Evolutionary conservation across 2,797 vertebrate species (phyloP), one percentile per base, ranked within the genome.

Genomic region (Pipistrellus pygmaeus): DNA sequence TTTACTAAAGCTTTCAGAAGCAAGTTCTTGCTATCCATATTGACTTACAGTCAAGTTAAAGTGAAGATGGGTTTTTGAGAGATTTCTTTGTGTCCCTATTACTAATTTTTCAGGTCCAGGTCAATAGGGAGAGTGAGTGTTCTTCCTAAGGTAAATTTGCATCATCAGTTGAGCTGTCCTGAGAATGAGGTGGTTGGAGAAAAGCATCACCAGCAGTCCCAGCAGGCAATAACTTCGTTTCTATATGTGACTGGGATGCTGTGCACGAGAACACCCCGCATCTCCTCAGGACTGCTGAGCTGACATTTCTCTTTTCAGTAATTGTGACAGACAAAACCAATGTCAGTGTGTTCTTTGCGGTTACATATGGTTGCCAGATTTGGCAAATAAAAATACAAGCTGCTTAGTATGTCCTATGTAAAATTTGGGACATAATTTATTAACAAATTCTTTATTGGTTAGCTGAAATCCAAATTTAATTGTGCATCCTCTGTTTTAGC

Each of bases 401-500:
- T 51, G 21, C 35, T 86, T 88, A 20, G 3, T 57, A 46, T 81
- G 23, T 20, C 32, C 41, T 64, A 15, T 30, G 4, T 44, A 81
- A 64, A 89, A 66, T 82, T 77, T 44, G 53, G 21, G 41, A 77
- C 11, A 38, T 35, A 66, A 10, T 60, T 77, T 10, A 15, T 17
- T 35, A 44, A 35, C 53, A 44, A 66, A 73, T 7, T 66, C 75
- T 82, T 48, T 9, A 15, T 6, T 90, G 35, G 38, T 82, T 72
- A 71, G 84, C 23, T 88, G 32, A 93, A 94, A 88, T 64, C 73
- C 18, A 48, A 23, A 66, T 91, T 73, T 91, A 62, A 77, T 51
- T 48, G 38, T n/a, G 8, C 3, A 32, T 71, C 23, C 3, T 93
- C 6, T 64, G 78, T 92, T 78, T 88, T 82, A 85, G 20, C 51